Evolutionary conservation across 2,113 vertebrate genomes (phyloP).

Genomic region (Oxyura jamaicensis): DNA sequence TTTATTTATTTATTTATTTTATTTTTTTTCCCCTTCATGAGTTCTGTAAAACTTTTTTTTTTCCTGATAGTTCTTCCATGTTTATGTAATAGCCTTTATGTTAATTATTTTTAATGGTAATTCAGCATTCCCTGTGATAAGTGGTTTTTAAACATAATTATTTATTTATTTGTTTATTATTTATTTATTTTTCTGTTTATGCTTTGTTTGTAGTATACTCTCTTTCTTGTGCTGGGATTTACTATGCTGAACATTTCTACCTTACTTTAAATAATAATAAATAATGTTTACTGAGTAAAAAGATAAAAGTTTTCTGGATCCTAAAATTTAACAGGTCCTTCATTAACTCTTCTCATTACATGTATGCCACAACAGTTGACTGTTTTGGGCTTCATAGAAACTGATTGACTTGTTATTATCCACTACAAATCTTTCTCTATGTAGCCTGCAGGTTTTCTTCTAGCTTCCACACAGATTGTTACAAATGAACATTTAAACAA

Average conservation of each 20-base stretch:
- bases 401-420: not conserved
- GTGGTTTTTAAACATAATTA: not conserved
- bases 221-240: not conserved
- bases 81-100: not conserved
- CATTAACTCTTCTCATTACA: not conserved
- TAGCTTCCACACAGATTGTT: not conserved
- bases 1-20: not conserved
- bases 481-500: not conserved
- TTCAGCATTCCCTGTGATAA: not conserved
- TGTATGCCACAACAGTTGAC: fast-evolving
- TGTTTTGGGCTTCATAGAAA: not conserved
- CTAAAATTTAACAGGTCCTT: not conserved
- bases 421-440: not conserved
- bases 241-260: not conserved
- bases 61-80: not conserved
- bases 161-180: too few species aligned
- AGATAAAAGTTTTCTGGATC: not conserved
- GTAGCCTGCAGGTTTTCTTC: not conserved
- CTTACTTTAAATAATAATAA: not conserved
- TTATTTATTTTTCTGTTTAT: not conserved
- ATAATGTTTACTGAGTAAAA: not conserved
- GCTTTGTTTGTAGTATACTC: not conserved
- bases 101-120: not conserved
- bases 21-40: not conserved
- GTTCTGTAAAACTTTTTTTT: not conserved